Base-by-base conservation (phyloP, 2,113 vertebrate genomes). In the Callorhinus ursinus region DNA sequence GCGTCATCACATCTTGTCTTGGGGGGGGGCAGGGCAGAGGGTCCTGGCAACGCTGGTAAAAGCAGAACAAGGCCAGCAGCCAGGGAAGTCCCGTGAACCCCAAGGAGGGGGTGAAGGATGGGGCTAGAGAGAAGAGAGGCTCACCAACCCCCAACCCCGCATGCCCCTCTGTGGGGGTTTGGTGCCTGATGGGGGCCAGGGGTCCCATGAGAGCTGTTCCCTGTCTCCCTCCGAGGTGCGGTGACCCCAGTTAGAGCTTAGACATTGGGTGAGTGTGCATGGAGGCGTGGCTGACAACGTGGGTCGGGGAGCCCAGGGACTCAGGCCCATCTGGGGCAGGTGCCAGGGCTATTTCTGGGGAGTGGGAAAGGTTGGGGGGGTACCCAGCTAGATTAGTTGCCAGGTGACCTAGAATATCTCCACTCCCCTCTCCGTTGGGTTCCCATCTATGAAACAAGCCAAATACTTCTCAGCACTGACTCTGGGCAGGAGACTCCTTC, bases 131-230 rank as follows among this genome's bases (percentile, higher is more conserved):
- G 76, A 33, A 51, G 72, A 51, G 67, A 24, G 31, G 26, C 39
- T 80, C 2, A 79, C 26, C 1, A n/a, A 39, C 26, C 15, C 31
- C 74, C 2, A 4, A 49, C 24, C 55, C 49, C 28, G 0, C 7
- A 33, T 0, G 10, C 49, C 69, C 69, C 61, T 72, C 31, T 21
- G 76, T 5, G 24, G 76, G 7, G 77, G 2, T 14, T 42, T 65
- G 90, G 90, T 3, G 2, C 57, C 84, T 10, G 4, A 18, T 12
- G 26, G 71, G 28, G 49, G 26, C 31, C 71, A 22, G 24, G 57
- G 88, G 85, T 96, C 77, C 67, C 0, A 3, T 4, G 2, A 22
- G 96, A 98, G 96, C 96, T 97, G 96, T 67, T 92, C 86, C 31
- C 83, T 0, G 19, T 77, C 59, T 93, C 57, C 65, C 51, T 74